Percentiles rank a stretch among this genome's conserved stretches.
Conservation (phyloP, 2,888 invertebrate species). For the Stictocephala bisonia region DNA sequence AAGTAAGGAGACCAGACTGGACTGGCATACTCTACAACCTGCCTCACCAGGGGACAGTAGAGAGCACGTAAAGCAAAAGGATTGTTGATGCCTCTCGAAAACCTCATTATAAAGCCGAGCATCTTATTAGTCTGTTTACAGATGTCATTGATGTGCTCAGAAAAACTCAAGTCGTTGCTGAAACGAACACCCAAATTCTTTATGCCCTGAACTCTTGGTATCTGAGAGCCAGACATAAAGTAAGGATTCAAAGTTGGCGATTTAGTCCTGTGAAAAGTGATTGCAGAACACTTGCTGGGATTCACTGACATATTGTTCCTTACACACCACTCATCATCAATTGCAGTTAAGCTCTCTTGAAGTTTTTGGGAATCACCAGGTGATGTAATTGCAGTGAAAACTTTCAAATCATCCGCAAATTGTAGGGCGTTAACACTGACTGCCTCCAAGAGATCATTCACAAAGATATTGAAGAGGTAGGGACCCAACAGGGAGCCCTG, state of each 20-base stretch:
- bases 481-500: slow-evolving; percentile 26
- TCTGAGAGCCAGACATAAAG: background rate
- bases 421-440: background rate
- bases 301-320: slow-evolving; percentile 2
- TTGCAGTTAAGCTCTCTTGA: background rate
- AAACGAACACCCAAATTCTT: background rate
- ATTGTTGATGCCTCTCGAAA: background rate
- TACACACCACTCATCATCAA: slow-evolving; percentile 6
- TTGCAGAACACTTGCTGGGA: slow-evolving; percentile 3
- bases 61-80: background rate
- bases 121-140: background rate
- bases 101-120: background rate
- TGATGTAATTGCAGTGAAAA: background rate
- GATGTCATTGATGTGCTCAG: background rate
- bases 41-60: background rate
- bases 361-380: background rate
- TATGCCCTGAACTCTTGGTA: background rate
- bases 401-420: slow-evolving; percentile 16
- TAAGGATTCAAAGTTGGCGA: background rate
- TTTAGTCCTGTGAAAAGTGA: background rate
- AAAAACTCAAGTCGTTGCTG: background rate
- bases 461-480: slow-evolving; percentile 16
- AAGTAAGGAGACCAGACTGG: slow-evolving; percentile 6
- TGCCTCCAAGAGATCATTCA: background rate
- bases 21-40: slow-evolving; percentile 2